A percentile compares a stretch with the other conserved stretches of the same genome.
Evolutionary conservation across 2,888 invertebrate genomes (phyloP).

Genomic region (Empis livida): DNA sequence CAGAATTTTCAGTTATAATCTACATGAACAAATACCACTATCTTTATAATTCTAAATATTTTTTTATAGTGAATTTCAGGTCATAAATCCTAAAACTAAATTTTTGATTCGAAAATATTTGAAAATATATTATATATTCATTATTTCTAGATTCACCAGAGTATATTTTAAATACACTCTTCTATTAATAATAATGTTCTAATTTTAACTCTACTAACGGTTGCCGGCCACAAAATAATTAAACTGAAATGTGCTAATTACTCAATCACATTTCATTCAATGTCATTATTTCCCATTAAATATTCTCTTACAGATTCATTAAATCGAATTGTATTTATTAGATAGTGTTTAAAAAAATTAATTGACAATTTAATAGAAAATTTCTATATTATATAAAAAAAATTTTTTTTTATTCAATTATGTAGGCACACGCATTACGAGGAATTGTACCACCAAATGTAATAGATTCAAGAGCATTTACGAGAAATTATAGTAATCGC

Average conservation of each 20-base stretch:
- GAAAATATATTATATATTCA: no score
- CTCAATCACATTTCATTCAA: conserved; percentile 2
- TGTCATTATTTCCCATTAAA: neutral
- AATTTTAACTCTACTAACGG: neutral
- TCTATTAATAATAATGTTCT: no score
- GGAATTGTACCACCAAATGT: conserved; percentile 15
- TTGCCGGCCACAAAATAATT: neutral
- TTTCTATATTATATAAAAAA: no score
- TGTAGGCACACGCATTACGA: conserved; percentile 2
- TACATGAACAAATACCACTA: no score
- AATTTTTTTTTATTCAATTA: neutral
- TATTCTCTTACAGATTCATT: neutral
- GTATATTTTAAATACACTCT: no score
- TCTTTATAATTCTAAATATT: no score
- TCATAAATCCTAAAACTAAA: no score
- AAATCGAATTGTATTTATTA: no score
- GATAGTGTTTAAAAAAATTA: neutral
- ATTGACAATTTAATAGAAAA: neutral
- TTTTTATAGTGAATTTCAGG: no score
- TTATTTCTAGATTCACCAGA: no score
- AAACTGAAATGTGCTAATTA: neutral
- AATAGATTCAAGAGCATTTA: conserved; percentile 17
- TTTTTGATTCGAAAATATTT: no score
- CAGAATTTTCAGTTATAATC: no score
- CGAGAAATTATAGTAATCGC: conserved; percentile 16